phyloP scores from a whole-genome alignment of 2,797 vertebrate species.

The Saxicola maurus region DNA sequence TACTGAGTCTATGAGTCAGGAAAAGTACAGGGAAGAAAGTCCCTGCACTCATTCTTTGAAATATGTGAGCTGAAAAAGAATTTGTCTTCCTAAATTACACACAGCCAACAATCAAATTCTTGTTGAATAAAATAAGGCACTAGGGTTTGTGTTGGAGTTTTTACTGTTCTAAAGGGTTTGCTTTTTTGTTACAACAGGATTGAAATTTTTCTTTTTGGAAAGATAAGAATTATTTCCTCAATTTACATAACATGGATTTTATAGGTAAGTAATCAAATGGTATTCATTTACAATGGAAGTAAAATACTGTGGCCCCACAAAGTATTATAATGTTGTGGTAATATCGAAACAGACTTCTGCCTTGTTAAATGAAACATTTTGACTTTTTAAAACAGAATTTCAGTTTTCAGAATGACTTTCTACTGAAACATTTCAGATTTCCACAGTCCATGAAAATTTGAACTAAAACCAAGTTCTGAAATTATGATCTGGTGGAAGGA shows the following conservation, averaged over 20 bases:
- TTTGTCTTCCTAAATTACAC: not conserved
- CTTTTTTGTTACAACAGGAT: not conserved
- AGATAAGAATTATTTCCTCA: not conserved
- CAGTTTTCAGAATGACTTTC: not conserved
- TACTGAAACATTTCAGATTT: not conserved
- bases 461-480: not conserved
- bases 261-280: not conserved
- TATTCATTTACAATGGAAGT: not conserved
- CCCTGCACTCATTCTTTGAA: not conserved
- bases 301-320: not conserved
- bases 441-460: not conserved
- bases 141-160: rapidly evolving
- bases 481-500: not conserved
- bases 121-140: not conserved
- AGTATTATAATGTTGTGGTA: not conserved
- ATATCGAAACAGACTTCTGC: not conserved
- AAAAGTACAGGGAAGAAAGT: not conserved
- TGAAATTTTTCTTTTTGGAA: not conserved
- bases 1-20: not conserved
- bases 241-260: not conserved
- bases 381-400: not conserved
- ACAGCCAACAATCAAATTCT: not conserved
- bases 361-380: not conserved
- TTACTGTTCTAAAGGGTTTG: not conserved
- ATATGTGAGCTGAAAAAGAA: not conserved